Base-by-base conservation (phyloP, 1,140 invertebrate species). In the Propsilocerus akamusi region DNA sequence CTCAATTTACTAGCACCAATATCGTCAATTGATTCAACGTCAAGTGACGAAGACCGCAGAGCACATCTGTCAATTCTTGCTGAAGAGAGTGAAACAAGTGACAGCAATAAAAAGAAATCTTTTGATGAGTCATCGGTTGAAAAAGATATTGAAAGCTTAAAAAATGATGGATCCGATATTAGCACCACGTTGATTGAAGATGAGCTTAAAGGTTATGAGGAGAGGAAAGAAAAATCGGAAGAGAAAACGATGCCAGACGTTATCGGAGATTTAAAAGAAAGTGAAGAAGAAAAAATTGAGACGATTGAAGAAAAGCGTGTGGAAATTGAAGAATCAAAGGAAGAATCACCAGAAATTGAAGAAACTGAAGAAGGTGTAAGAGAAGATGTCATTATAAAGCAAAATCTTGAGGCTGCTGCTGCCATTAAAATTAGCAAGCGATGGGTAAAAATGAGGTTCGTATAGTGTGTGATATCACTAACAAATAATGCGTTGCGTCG, bases 21-120 rank as follows among this genome's bases (percentile, higher is more conserved):
- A 1, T 63, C 63, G 3, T 63, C 61, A 12, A 62, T 65, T 25
- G 63, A 65, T 53, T 65, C 63, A 3, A 59, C 61, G 4, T 64
- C 63, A 14, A 62, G 59, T 24, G 61, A 64, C 23, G 61, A 64
- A 17, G 55, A 57, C 7, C 55, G 57, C 7, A 49, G 55, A 12
- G 52, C 55, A 0, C 28, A 47, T 47, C 26, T 25, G 12, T 25
- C 23, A 25, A 25, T 61, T 0, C 55, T 64, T 4, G 51, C 50
- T 17, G 61, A 64, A 52, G 63, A 65, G 52, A 58, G 55, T 46
- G 34, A 41, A 41, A 41, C 34, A 17, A 41, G 34, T 41, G 34
- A 41, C n/a, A 41, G 34, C 11, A 20, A 20, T 5, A 41, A 41
- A 17, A 41, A 41, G 17, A 41, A 41, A 41, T 41, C 34, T 17